Evolutionary conservation across 2,888 invertebrate genomes (phyloP).

Genomic region (Muscina levida): DNA sequence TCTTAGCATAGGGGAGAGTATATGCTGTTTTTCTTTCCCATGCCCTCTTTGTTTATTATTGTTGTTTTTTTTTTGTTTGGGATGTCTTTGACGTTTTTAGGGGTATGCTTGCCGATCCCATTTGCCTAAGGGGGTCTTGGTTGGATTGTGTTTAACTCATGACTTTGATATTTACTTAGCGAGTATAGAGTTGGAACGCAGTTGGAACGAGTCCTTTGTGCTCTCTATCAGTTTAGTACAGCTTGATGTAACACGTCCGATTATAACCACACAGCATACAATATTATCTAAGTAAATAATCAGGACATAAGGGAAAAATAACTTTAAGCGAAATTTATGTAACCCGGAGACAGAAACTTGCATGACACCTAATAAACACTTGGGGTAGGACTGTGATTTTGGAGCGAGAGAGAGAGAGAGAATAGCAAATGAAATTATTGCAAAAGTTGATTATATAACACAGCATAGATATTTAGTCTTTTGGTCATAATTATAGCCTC

Average conservation of each 20-base stretch:
- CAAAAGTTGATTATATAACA: too few species aligned
- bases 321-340: neutral
- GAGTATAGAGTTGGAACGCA: neutral
- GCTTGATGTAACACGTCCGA: neutral
- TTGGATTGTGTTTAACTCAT: neutral
- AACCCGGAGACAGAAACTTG: neutral
- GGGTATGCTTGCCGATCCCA: neutral
- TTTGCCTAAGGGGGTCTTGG: neutral
- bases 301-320: neutral
- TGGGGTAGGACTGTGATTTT: neutral
- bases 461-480: too few species aligned
- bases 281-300: constrained; percentile 20
- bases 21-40: constrained; percentile 19
- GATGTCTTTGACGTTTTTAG: neutral
- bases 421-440: too few species aligned
- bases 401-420: constrained; percentile 23
- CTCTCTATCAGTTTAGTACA: too few species aligned
- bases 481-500: too few species aligned
- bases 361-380: constrained; percentile 10
- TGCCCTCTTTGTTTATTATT: constrained; percentile 9
- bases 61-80: neutral
- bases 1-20: neutral
- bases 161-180: constrained; percentile 11
- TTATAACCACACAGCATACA: neutral
- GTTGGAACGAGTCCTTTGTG: neutral